Base-by-base conservation (phyloP, 2,888 invertebrate species). In the Frankliniella intonsa region DNA sequence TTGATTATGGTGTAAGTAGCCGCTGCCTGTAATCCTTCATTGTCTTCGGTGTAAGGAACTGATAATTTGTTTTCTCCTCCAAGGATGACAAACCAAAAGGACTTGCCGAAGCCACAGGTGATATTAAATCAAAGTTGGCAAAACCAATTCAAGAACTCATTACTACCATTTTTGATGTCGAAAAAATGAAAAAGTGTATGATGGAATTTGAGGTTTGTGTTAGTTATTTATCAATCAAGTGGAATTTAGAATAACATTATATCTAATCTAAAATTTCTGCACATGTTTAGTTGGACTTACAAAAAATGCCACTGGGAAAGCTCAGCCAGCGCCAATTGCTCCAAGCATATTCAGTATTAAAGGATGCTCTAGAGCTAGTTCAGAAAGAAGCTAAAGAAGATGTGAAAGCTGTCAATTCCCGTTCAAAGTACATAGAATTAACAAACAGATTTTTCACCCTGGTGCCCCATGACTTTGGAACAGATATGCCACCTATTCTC, bases 241-340 rank as follows among this genome's bases (percentile, higher is more conserved):
- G 14, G 5, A 55, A 14, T 55, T 55, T 19, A 14, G 55, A 7
- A 7, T 5, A 0, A 55, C 55, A 55, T 7, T 7, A 14, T 7
- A 14, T 7, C 55, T 55, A 14, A 5, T 19, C 14, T n/a, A 14
- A 38, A 80, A 81, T 50, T 55, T 81, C 14, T 83, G 82, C 81
- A 81, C 80, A 81, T 82, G 85, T 86, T 80, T 85, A 92, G 90
- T 90, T 99, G 85, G 99, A 99, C 88, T 92, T 95, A 85, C 97
- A 97, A 84, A 98, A 99, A 89, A 98, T 99, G 99, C 99, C 99
- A 0, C 89, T 99, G 12, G 99, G 99, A 38, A 99, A 99, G 89
- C 88, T 99, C 17, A 97, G 97, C 2, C 93, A 95, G 87, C 93
- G 94, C 82, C 97, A 98, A 89, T 93, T 99, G 82, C 92, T 95